These are phyloP conservation scores for Limenitis camilla DNA, from an alignment of 2,888 invertebrate genomes.

Conservation along the genomic window DNA sequence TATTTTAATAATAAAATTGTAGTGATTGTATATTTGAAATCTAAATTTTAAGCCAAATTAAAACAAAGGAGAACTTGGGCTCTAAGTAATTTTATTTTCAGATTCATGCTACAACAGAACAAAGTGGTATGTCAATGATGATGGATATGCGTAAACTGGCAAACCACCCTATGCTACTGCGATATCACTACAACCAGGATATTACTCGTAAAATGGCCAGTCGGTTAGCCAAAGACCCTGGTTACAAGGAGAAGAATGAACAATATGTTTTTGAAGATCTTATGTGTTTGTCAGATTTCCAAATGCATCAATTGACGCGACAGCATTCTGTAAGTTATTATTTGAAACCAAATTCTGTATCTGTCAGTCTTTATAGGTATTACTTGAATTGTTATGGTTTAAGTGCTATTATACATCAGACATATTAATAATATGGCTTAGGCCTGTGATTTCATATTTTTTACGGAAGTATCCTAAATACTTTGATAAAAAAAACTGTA, in stretches of 20 bases:
- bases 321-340: slow-evolving; percentile 74
- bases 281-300: slow-evolving; percentile 91
- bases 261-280: slow-evolving; percentile 91
- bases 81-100: too few species aligned
- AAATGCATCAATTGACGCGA: slow-evolving; percentile 86
- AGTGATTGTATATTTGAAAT: not conserved
- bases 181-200: slow-evolving; percentile 81
- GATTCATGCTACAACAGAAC: slow-evolving; percentile 71
- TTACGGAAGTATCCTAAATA: too few species aligned
- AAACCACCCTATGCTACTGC: slow-evolving; percentile 92
- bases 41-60: not conserved
- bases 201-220: slow-evolving; percentile 79
- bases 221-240: slow-evolving; percentile 77
- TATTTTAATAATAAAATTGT: not conserved
- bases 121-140: slow-evolving; percentile 85
- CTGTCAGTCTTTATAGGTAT: too few species aligned
- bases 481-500: too few species aligned
- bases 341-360: too few species aligned
- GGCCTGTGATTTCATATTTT: too few species aligned
- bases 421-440: too few species aligned
- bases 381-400: too few species aligned
- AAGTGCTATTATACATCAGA: too few species aligned
- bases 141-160: slow-evolving; percentile 95
- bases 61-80: too few species aligned
- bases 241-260: slow-evolving; percentile 84